These are phyloP conservation scores for Parnassius glacialis DNA, from an alignment of 2,888 invertebrate genomes.

Conservation along the genomic window DNA sequence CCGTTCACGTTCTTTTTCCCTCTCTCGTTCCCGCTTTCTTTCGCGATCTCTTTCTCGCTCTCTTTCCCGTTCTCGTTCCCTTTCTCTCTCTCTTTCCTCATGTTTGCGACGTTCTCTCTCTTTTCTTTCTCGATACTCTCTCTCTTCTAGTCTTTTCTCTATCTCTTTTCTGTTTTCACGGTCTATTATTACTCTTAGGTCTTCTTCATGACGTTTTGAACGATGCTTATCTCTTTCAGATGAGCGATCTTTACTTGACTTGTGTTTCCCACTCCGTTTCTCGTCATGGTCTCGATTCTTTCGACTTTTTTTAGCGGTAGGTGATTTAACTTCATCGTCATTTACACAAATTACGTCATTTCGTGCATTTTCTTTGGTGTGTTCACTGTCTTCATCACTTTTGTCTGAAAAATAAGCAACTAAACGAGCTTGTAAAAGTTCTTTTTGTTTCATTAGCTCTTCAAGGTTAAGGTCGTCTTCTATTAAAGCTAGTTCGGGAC, in stretches of 20 bases:
- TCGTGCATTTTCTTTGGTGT: conserved; percentile 41
- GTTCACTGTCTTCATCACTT: conserved; percentile 73
- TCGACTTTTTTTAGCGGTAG: conserved; percentile 62
- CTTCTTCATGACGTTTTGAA: conserved; percentile 59
- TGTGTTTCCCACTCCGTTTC: conserved; percentile 64
- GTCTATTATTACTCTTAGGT: conserved; percentile 65
- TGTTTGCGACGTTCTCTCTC: conserved; percentile 55
- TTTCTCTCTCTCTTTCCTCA: conserved; percentile 51
- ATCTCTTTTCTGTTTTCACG: conserved; percentile 47
- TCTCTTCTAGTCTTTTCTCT: conserved; percentile 61
- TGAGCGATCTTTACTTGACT: conserved; percentile 57
- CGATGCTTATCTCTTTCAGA: conserved; percentile 51
- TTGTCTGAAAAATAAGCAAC: conserved; percentile 88
- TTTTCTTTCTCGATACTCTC: conserved; percentile 58
- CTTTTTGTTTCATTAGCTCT: conserved; percentile 94
- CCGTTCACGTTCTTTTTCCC: conserved; percentile 42
- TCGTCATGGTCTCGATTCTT: conserved; percentile 49
- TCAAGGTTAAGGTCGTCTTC: conserved; percentile 94
- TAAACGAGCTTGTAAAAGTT: conserved; percentile 88
- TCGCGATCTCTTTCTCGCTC: conserved; percentile 60
- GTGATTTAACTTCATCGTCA: conserved; percentile 64
- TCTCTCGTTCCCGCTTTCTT: conserved; percentile 50
- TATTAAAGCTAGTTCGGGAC: conserved; percentile 87
- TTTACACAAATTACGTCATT: conserved; percentile 71
- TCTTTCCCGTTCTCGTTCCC: conserved; percentile 56